Percentiles rank a stretch among this genome's conserved stretches.
Conservation (phyloP, 2,888 invertebrate species). For the Labia minor region DNA sequence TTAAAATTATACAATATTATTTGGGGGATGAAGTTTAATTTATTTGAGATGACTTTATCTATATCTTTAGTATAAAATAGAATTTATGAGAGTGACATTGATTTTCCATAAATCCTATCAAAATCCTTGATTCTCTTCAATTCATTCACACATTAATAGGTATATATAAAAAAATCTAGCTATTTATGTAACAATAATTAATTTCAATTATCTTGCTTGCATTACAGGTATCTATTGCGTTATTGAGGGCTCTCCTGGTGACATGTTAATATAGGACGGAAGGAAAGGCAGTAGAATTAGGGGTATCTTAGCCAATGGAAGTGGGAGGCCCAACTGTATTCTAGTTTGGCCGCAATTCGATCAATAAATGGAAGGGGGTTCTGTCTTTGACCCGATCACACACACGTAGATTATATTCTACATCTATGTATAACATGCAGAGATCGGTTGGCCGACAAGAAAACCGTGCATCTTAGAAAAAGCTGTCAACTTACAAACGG, state of each 20-base stretch:
- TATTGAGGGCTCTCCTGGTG: background rate
- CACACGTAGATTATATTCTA: background rate
- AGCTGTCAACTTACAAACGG: slow-evolving; percentile 1
- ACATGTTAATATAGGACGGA: slow-evolving; percentile 7
- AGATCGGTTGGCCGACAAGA: background rate
- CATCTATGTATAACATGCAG: background rate
- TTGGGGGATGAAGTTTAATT: too few species aligned
- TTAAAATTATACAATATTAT: too few species aligned
- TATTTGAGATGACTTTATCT: too few species aligned
- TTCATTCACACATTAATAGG: too few species aligned
- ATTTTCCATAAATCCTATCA: too few species aligned
- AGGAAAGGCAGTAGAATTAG: background rate
- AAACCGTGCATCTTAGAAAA: background rate
- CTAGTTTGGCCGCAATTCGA: background rate
- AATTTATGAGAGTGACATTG: too few species aligned
- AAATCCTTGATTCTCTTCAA: too few species aligned
- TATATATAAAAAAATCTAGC: background rate
- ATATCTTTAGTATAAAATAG: too few species aligned
- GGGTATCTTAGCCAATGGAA: background rate
- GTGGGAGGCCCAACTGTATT: background rate
- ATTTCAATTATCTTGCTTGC: slow-evolving; percentile 5
- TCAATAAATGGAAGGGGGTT: background rate
- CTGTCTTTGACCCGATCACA: background rate
- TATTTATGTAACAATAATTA: background rate
- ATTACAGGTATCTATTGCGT: background rate